Evolutionary conservation across 2,888 invertebrate genomes (phyloP), one percentile per base, ranked within the genome.

Genomic region (Nomada fabriciana): DNA sequence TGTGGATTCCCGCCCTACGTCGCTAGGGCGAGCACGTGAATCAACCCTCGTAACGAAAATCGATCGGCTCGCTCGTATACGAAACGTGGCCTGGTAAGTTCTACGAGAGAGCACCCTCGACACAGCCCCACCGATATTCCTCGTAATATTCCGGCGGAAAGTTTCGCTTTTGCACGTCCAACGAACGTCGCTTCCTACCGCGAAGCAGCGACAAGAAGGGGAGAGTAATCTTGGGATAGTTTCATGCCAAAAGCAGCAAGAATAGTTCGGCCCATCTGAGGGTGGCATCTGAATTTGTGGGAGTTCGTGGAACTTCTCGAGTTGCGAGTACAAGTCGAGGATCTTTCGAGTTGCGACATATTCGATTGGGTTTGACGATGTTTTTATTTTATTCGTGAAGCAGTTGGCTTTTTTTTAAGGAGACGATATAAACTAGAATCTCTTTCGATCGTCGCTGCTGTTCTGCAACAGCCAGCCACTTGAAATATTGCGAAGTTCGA

Each of bases 71-170:
- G 79, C 71, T 61, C 3, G 72, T 75, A 71, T 78, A 82, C 61
- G 64, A 80, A 86, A 78, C 85, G 87, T 79, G 79, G 80, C 75
- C 69, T 65, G 86, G 88, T 88, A 86, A 88, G 86, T 87, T 86
- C 71, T 69, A 60, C 69, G 70, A 68, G 67, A 29, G 67, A 43
- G 29, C 47, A 63, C 52, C 61, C n/a, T 59, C 52, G 36, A 60
- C 57, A 13, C 13, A 75, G n/a, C 61, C 18, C 1, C n/a, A 15
- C 18, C 67, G 36, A 64, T 64, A 50, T 55, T 65, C 53, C 78
- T 42, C 82, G 57, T 69, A 71, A 83, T 74, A 75, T 83, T 83
- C 55, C 29, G 68, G 59, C 71, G 63, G 25, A 36, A 52, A 67
- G 71, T 72, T 47, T 69, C 55, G 57, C 42, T 36, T 42, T 53